Base-by-base conservation (phyloP, 2,797 vertebrate genomes). In the Hafferia zeledoni region DNA sequence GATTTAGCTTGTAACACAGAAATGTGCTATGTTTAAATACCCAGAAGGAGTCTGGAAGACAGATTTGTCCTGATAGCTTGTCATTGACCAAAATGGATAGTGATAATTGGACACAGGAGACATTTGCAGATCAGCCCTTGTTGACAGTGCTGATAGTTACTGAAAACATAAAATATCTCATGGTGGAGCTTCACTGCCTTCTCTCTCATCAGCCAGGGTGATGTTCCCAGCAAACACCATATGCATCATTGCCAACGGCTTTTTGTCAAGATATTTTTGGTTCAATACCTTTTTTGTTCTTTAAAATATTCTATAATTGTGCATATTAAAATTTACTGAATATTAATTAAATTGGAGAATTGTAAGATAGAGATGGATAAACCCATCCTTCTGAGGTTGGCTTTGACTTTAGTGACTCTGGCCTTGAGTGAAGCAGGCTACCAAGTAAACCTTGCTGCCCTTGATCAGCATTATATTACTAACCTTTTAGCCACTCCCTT, bases 41-140 rank as follows among this genome's bases (percentile, higher is more conserved):
- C 74, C 93, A 93, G 83, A 95, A 97, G 92, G 86, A 93, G 68
- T 94, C 89, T 95, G 61, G 77, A 95, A 96, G 94, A 95, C 93
- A 97, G 90, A 96, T 94, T 96, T 97, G 94, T 74, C 94, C 95
- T 96, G 95, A 90, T 96, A 87, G 44, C 92, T 96, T 97, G 97
- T 97, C 97, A 96, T 86, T 97, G 97, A 97, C 83, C 95, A 91
- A 96, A 96, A 97, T 92, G 95, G 65, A 69, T 96, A 93, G 96
- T 96, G 96, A 97, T 97, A 98, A 98, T 97, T 97, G 95, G 95
- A 93, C 97, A 96, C 53, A 61, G 76, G 97, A 97, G 96, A 95
- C 15, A n/a, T 93, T 96, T 93, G 94, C 93, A 96, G 95, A 97
- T 96, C 94, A 96, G 71, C 67, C 64, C 88, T 91, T 83, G 88